Evolutionary conservation across 2,113 vertebrate genomes (phyloP).

Genomic region (Dolichotis patagonum): DNA sequence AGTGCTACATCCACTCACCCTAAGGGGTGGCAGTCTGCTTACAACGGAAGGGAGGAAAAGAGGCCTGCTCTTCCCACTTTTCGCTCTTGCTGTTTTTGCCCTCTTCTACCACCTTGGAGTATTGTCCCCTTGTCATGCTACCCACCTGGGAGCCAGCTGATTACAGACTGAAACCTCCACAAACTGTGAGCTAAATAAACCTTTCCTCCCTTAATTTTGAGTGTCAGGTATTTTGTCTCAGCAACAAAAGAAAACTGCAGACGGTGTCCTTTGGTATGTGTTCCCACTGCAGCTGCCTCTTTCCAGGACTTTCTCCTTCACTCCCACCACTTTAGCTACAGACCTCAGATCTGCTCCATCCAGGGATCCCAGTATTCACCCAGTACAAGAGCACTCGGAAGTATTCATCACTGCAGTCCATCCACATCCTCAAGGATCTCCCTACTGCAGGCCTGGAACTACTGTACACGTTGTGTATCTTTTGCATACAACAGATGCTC

Average conservation of each 20-base stretch:
- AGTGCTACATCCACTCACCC: too few relatives aligned
- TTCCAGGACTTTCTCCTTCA: not conserved
- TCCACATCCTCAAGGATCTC: not conserved
- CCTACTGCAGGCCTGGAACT: not conserved
- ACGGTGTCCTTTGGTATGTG: not conserved
- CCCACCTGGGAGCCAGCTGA: too few relatives aligned
- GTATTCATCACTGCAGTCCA: not conserved
- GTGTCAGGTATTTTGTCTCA: too few relatives aligned
- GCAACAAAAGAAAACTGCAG: not conserved
- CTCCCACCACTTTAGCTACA: not conserved
- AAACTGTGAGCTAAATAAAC: too few relatives aligned
- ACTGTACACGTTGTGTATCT: not conserved
- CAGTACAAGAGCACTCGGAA: not conserved
- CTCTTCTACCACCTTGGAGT: too few relatives aligned
- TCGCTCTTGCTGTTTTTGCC: too few relatives aligned
- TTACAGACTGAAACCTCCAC: too few relatives aligned
- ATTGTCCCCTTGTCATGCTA: too few relatives aligned
- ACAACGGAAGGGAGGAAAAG: too few relatives aligned
- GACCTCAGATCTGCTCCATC: not conserved
- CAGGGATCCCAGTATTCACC: not conserved
- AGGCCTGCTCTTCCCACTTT: too few relatives aligned
- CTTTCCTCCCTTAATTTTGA: too few relatives aligned
- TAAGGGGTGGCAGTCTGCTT: too few relatives aligned
- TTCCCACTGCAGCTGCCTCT: not conserved
- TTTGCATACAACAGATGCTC: not conserved